Base-by-base conservation (phyloP, 1,140 invertebrate species). In the Euura saliciscinereae region DNA sequence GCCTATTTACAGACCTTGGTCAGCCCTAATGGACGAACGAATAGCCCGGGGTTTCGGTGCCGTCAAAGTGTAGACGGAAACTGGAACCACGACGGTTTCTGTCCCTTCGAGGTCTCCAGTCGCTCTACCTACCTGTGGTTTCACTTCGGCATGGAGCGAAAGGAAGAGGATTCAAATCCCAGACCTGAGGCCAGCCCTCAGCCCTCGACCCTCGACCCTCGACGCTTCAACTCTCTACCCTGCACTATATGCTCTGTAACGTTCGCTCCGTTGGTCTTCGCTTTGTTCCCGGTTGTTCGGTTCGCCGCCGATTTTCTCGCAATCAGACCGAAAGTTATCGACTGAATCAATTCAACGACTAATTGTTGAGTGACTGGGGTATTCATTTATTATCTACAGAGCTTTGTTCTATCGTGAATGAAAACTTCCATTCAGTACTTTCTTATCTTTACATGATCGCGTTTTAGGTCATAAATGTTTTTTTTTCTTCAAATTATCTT, bases 401-500 rank as follows among this genome's bases (percentile, higher is more conserved):
- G 28, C 28, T 28, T 28, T 28, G 28, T 28, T 28, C 28, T 28
- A 28, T 28, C 28, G 28, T 28, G 28, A 28, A 28, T 28, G 28
- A 28, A 28, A 28, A 28, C 28, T 28, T 28, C 28, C 28, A 28
- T 28, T 28, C 28, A 28, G 28, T 28, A 28, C 28, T 28, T 28
- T 28, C 28, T 28, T 28, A 28, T 28, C 28, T 28, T 28, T 28
- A 28, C 28, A 28, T 28, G 28, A 28, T 28, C 28, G 28, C 28
- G 28, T 1, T 28, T 0, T 28, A 28, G 28, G 28, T 28, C 28
- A 28, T 28, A 28, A 28, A 28, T 28, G 28, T 28, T 28, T 64
- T 13, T 64, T 13, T 64, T 64, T 64, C 8, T 10, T 67, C 66
- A 67, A 28, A 42, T 67, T 67, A 67, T 67, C 6, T 67, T 67